Evolutionary conservation across 2,797 vertebrate species (phyloP), one percentile per base, ranked within the genome.

Genomic region (Bufotes viridis): DNA sequence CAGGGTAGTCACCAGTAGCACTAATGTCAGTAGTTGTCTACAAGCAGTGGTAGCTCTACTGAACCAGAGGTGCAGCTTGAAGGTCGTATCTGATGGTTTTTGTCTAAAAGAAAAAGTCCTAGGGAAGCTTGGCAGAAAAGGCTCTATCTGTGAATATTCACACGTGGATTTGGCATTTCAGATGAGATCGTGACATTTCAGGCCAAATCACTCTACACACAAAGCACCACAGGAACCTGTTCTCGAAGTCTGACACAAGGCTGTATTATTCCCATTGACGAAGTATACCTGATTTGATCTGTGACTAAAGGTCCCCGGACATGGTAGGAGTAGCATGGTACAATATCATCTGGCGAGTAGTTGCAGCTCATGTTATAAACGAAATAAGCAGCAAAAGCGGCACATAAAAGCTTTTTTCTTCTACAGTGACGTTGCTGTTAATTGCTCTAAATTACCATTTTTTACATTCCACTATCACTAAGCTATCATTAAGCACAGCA

Each of bases 381-480:
- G 6, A 51, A 57, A 79, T 20, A 42, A 20, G 29, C n/a, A 26
- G n/a, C n/a, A 61, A 80, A 57, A 26, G 22, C 0, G 13, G 49
- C 60, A 69, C 22, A 29, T 18, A n/a, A 69, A 58, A 87, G 78
- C 53, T 34, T 72, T 72, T 58, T 57, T 83, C 53, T 51, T 76
- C 72, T 29, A 42, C 6, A 65, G 75, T 63, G 60, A 75, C 72
- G 42, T 15, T 29, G 26, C 10, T 11, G 58, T 60, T n/a, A 58
- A 81, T 81, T 81, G 85, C 57, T 87, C 42, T 24, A 78, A 87
- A 82, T 65, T 67, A 61, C 42, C n/a, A 11, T 53, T 57, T 87
- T 82, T 70, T 82, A 18, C n/a, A 34, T 34, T n/a, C 18, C 72
- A 8, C 81, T 87, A 87, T 87, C 53, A 87, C 78, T 87, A 83